A percentile compares a stretch with the other conserved stretches of the same genome.
Conservation (phyloP, 23 tunicate species). For the Styela plicata region DNA sequence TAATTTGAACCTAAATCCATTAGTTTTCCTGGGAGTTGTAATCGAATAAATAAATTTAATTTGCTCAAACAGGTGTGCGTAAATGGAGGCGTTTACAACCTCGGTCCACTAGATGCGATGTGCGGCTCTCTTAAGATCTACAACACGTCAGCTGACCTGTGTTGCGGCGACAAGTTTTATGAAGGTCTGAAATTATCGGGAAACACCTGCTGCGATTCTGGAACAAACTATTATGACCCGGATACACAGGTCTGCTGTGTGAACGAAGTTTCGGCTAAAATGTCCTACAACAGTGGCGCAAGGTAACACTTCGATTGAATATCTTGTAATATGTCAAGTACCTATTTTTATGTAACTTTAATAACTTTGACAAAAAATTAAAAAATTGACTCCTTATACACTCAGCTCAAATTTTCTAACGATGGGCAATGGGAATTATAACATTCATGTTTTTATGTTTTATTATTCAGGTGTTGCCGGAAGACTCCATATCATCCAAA, state of each 20-base stretch:
- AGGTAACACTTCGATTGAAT: neutral
- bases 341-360: neutral
- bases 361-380: neutral
- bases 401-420: too few species aligned
- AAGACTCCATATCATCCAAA: slow-evolving; percentile 6
- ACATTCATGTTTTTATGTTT: neutral
- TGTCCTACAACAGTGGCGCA: slow-evolving; percentile 14
- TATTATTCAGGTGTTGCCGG: slow-evolving; percentile 15
- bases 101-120: slow-evolving; percentile 18
- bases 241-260: slow-evolving; percentile 7
- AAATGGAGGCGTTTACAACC: neutral
- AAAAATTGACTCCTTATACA: neutral
- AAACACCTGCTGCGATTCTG: slow-evolving; percentile 13
- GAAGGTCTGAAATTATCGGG: slow-evolving; percentile 6
- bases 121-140: slow-evolving; percentile 6
- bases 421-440: neutral
- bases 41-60: neutral
- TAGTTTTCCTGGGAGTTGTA: neutral
- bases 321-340: neutral
- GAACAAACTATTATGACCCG: slow-evolving; percentile 18
- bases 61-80: slow-evolving; percentile 18
- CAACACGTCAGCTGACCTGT: slow-evolving; percentile 32
- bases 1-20: too few species aligned
- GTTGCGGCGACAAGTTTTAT: slow-evolving; percentile 26
- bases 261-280: neutral